Evolutionary conservation across 2,888 invertebrate species (phyloP).

Genomic region (Hyposoter didymator): DNA sequence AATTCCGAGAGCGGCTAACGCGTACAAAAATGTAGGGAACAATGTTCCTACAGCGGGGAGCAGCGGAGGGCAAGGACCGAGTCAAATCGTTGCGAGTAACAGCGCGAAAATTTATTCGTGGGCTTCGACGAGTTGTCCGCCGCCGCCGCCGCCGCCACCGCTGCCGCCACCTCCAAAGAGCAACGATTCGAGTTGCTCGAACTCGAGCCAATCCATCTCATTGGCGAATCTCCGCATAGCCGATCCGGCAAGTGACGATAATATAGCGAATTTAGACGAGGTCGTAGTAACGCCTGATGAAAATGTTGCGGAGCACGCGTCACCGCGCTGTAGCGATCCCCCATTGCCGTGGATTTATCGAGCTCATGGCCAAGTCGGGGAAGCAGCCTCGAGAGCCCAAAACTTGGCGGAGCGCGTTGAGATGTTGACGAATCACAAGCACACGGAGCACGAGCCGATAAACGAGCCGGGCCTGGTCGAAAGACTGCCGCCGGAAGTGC

Average conservation of each 20-base stretch:
- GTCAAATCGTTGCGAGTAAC: constrained; percentile 64
- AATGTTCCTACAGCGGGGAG: constrained; percentile 20
- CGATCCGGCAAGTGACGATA: constrained; percentile 58
- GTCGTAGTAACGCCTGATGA: constrained; percentile 44
- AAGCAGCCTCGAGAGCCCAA: constrained; percentile 85
- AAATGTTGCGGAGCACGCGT: constrained; percentile 45
- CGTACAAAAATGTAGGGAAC: constrained; percentile 29
- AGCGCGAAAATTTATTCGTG: constrained; percentile 51
- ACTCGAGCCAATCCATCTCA: neutral
- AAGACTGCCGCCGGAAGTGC: constrained; percentile 91
- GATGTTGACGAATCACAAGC: constrained; percentile 85
- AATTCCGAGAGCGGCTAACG: constrained; percentile 37
- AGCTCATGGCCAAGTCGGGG: constrained; percentile 73
- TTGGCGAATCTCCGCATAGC: constrained; percentile 21
- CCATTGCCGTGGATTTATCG: constrained; percentile 72
- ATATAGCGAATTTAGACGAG: constrained; percentile 72
- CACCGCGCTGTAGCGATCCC: constrained; percentile 22
- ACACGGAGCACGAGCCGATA: constrained; percentile 79
- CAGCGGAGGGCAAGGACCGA: constrained; percentile 25
- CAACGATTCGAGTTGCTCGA: constrained; percentile 22
- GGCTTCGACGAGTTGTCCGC: constrained; percentile 22
- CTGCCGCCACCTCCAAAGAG: constrained; percentile 10
- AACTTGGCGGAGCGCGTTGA: constrained; percentile 87
- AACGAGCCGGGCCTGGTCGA: constrained; percentile 88
- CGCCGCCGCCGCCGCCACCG: constrained; percentile 9